phyloP scores from a whole-genome alignment of 1,140 invertebrate genomes.

The Drosophila ananassae region DNA sequence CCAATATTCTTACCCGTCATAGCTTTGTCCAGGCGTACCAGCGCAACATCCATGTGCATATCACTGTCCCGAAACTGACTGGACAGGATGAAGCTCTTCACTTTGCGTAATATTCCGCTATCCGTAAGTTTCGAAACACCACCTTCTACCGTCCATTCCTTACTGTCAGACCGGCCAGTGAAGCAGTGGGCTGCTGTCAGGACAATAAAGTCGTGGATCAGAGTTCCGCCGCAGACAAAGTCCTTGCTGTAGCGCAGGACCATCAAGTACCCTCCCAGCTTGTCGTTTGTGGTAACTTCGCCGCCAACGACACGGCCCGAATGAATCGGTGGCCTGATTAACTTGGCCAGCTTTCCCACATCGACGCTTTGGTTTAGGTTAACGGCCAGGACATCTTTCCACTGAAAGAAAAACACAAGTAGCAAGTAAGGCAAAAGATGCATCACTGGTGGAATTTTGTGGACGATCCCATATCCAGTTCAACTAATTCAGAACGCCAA shows the following conservation, averaged over 20 bases:
- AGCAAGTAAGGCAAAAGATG: neutral
- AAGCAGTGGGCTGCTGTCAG: constrained; percentile 68
- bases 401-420: neutral
- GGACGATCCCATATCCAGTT: neutral
- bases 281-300: constrained; percentile 34
- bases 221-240: constrained; percentile 58
- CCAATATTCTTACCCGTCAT: constrained; percentile 23
- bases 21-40: constrained; percentile 18
- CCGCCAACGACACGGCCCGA: constrained; percentile 61
- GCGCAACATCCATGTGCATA: constrained; percentile 67
- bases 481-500: neutral
- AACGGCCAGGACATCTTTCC: neutral
- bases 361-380: constrained; percentile 1
- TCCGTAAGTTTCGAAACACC: constrained; percentile 42
- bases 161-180: neutral
- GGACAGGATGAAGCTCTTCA: constrained; percentile 32
- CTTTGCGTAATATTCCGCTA: neutral
- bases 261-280: constrained; percentile 60
- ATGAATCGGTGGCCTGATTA: neutral
- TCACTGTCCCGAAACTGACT: neutral
- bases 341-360: constrained; percentile 2
- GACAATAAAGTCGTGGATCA: constrained; percentile 46
- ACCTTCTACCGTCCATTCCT: constrained; percentile 18
- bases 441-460: constrained; percentile 4
- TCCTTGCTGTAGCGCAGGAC: constrained; percentile 21